Evolutionary conservation across 2,888 invertebrate species (phyloP).

Genomic region (Lasioglossum oenotherae): DNA sequence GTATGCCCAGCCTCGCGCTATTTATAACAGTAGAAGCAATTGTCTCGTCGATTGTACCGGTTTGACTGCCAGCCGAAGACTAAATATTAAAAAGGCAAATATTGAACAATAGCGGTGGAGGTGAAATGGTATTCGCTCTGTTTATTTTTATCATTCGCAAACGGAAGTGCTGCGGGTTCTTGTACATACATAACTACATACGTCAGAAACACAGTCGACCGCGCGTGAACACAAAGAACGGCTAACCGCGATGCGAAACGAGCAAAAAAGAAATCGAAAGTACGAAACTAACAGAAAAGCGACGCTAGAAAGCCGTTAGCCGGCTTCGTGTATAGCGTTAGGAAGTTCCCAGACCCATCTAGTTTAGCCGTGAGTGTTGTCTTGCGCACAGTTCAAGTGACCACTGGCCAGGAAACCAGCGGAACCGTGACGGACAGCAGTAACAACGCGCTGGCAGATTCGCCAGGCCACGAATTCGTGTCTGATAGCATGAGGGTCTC

Average conservation of each 20-base stretch:
- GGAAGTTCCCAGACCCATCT: slow-evolving; percentile 61
- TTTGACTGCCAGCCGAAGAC: too few species aligned
- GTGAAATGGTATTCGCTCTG: background rate
- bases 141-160: background rate
- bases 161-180: slow-evolving; percentile 23
- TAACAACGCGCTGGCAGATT: slow-evolving; percentile 67
- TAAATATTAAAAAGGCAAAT: background rate
- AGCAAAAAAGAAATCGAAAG: background rate
- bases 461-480: slow-evolving; percentile 89
- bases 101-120: background rate
- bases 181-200: background rate
- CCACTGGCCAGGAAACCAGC: slow-evolving; percentile 70
- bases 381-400: slow-evolving; percentile 79
- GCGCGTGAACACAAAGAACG: background rate
- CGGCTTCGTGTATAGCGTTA: slow-evolving; percentile 43
- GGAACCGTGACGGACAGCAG: slow-evolving; percentile 53
- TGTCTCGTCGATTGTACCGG: too few species aligned
- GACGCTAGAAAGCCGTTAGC: slow-evolving; percentile 5
- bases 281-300: background rate
- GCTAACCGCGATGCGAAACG: background rate
- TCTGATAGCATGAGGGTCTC: slow-evolving; percentile 90
- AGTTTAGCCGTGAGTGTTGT: slow-evolving; percentile 79
- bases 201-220: background rate
- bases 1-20: too few species aligned
- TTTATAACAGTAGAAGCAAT: too few species aligned